These are phyloP conservation scores for Pantherophis alleghaniensis DNA, from an alignment of 2,797 vertebrate species.

Conservation along the genomic window DNA sequence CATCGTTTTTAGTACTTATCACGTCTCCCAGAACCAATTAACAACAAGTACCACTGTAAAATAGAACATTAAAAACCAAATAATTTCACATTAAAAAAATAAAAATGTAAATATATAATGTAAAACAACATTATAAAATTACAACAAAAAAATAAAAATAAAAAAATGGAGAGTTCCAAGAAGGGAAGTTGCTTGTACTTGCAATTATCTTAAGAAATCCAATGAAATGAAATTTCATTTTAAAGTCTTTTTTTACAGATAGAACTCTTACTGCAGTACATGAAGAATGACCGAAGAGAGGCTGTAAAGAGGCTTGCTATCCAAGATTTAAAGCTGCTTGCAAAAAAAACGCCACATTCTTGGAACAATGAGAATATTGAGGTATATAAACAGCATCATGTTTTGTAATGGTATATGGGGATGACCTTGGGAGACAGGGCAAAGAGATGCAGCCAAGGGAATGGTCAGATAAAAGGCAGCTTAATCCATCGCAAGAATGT, in stretches of 20 bases:
- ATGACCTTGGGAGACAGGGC: neutral
- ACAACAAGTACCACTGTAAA: neutral
- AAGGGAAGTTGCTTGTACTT: neutral
- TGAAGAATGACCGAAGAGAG: slow-evolving; percentile 91
- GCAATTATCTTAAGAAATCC: neutral
- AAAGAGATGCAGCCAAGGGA: neutral
- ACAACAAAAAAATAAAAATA: neutral
- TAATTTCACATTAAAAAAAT: neutral
- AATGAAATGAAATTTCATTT: neutral
- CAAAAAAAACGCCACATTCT: slow-evolving; percentile 93
- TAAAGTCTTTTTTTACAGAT: slow-evolving; percentile 71
- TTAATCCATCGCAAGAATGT: neutral
- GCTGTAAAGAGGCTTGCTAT: slow-evolving; percentile 91
- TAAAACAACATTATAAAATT: neutral
- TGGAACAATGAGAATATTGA: slow-evolving; percentile 95
- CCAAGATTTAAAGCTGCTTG: slow-evolving; percentile 91
- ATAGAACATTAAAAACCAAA: neutral
- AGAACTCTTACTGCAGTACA: slow-evolving; percentile 90
- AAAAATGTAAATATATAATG: neutral
- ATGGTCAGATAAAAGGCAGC: neutral
- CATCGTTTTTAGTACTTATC: neutral
- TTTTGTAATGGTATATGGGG: neutral
- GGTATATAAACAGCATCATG: slow-evolving; percentile 65
- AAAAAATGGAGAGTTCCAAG: neutral
- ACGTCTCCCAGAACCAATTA: neutral